Percentiles rank a stretch among this genome's conserved stretches.
Evolutionary conservation across 1,140 invertebrate species (phyloP).

Genomic region (Piezodorus guildinii): DNA sequence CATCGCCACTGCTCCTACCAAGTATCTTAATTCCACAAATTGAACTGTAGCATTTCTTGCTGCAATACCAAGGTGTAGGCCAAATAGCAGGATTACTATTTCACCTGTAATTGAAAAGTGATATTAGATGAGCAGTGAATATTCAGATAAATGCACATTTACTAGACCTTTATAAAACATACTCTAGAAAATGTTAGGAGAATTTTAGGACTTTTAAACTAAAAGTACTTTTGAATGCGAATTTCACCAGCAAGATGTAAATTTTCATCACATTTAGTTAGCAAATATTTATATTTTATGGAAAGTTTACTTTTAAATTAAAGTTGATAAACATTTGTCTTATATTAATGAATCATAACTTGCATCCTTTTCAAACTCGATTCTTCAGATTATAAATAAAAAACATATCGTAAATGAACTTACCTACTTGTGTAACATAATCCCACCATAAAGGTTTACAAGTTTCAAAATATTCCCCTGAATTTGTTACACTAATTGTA

Average conservation of each 20-base stretch:
- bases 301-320: no score
- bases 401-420: slow-evolving; percentile 26
- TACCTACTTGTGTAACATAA: slow-evolving; percentile 68
- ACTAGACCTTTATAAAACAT: no score
- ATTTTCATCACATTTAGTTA: not conserved
- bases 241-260: not conserved
- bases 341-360: no score
- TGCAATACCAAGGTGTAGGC: slow-evolving; percentile 69
- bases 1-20: slow-evolving; percentile 59
- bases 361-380: no score
- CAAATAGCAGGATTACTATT: slow-evolving; percentile 66
- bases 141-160: no score
- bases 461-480: slow-evolving; percentile 43
- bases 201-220: no score
- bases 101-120: slow-evolving; percentile 46
- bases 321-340: no score
- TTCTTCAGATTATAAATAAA: not conserved
- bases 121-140: no score
- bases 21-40: slow-evolving; percentile 61
- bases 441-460: slow-evolving; percentile 80
- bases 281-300: not conserved
- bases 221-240: not conserved
- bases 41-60: slow-evolving; percentile 72
- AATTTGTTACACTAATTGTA: slow-evolving; percentile 35
- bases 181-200: no score